Conservation (phyloP, 2,888 invertebrate genomes). For the Deilephila porcellus region DNA sequence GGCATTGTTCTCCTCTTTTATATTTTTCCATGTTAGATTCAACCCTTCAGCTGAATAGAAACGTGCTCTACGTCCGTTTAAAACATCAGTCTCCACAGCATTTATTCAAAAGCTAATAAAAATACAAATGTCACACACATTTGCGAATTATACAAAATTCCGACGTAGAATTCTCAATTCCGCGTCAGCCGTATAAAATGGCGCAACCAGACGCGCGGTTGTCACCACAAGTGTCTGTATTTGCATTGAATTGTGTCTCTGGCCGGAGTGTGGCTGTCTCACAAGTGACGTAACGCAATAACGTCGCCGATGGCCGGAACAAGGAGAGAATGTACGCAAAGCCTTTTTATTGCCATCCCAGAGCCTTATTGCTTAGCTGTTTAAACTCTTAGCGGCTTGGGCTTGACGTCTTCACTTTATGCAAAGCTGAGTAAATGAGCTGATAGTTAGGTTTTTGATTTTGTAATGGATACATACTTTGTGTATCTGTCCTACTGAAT, state of each 20-base stretch:
- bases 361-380: conserved; percentile 22
- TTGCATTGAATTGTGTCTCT: conserved; percentile 23
- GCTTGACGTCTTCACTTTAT: neutral
- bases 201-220: conserved; percentile 5
- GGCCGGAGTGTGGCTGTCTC: neutral
- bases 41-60: no score
- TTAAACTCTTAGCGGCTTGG: neutral
- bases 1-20: no score
- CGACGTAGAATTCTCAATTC: neutral
- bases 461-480: neutral
- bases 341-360: conserved; percentile 15
- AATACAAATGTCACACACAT: neutral
- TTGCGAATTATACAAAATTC: conserved; percentile 14
- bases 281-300: conserved; percentile 21
- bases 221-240: conserved; percentile 24
- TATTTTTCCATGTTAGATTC: no score
- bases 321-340: conserved; percentile 22
- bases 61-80: no score
- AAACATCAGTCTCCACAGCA: neutral
- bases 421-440: neutral
- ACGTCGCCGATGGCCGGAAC: conserved; percentile 22
- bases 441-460: neutral
- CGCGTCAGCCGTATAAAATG: conserved; percentile 4
- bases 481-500: no score
- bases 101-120: conserved; percentile 5